Conservation (phyloP, 2,113 vertebrate species). For the Dasyurus viverrinus region DNA sequence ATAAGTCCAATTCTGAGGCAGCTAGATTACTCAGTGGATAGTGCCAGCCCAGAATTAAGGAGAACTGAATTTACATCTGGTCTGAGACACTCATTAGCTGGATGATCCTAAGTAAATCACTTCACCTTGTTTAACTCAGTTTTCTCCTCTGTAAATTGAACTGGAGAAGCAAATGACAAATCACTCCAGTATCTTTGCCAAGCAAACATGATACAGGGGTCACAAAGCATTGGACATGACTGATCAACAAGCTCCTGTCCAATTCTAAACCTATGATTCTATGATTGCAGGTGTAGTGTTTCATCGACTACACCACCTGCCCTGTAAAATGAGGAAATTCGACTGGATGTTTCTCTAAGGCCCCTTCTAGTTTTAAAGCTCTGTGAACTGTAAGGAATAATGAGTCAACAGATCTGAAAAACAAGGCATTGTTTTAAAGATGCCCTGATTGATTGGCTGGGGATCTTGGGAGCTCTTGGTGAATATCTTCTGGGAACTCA, state of each 20-base stretch:
- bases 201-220: not conserved
- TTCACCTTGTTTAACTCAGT: not conserved
- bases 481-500: not conserved
- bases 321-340: not conserved
- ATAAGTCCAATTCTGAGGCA: not conserved
- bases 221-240: not conserved
- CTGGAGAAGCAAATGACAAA: not conserved
- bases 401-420: constrained; percentile 66
- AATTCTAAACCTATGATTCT: not conserved
- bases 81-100: not conserved
- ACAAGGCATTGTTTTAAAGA: constrained; percentile 63
- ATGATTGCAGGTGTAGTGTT: not conserved
- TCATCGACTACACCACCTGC: not conserved
- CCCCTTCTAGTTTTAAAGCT: not conserved
- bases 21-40: not conserved
- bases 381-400: not conserved
- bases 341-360: not conserved
- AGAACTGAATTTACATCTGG: not conserved
- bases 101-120: not conserved
- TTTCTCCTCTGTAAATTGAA: not conserved
- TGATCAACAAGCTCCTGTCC: not conserved
- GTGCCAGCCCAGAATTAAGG: not conserved
- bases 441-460: not conserved
- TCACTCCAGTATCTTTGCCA: not conserved
- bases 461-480: not conserved